phyloP scores from a whole-genome alignment of 2,113 vertebrate species.

The Orthonyx spaldingii region DNA sequence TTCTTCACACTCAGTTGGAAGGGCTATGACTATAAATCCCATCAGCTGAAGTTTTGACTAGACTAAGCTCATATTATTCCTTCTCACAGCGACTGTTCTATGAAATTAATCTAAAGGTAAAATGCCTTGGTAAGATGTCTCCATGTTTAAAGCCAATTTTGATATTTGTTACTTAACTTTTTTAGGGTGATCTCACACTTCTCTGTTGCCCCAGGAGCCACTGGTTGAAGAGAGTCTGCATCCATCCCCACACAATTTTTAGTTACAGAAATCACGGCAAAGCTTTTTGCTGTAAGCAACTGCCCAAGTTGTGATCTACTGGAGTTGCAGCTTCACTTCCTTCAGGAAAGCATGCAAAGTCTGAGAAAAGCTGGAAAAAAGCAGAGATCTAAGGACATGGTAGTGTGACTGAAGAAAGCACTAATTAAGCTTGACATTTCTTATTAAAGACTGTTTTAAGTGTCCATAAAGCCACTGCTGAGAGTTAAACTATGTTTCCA shows the following conservation, averaged over 20 bases:
- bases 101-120: not conserved
- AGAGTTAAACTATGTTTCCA: not conserved
- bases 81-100: not conserved
- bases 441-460: not conserved
- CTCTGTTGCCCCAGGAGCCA: not conserved
- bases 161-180: not conserved
- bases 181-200: not conserved
- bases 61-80: not conserved
- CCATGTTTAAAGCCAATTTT: not conserved
- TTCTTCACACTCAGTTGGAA: not conserved
- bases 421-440: not conserved
- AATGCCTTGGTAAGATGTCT: not conserved
- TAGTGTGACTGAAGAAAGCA: not conserved
- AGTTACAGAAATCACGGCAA: not conserved
- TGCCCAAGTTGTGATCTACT: not conserved
- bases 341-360: not conserved
- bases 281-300: not conserved
- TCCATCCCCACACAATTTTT: not conserved
- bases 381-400: not conserved
- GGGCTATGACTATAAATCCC: not conserved
- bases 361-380: not conserved
- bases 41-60: not conserved
- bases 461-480: not conserved
- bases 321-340: not conserved
- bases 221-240: not conserved